These are phyloP conservation scores for Argyrosomus regius DNA, from an alignment of 2,797 vertebrate genomes.

Conservation along the genomic window DNA sequence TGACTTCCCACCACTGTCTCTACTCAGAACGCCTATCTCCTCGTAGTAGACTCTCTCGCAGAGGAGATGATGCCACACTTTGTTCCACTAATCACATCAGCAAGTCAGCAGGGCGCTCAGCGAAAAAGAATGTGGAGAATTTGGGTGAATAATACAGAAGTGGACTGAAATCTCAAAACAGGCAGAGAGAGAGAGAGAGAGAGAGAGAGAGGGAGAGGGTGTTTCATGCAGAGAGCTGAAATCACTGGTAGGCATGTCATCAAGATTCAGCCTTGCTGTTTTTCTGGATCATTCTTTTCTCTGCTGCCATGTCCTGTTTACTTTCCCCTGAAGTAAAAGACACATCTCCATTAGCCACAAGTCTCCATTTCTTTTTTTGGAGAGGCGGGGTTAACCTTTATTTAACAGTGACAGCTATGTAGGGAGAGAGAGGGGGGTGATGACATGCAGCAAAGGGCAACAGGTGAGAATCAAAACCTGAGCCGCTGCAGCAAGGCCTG, in stretches of 20 bases:
- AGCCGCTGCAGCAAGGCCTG: too few relatives aligned
- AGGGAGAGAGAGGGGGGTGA: too few relatives aligned
- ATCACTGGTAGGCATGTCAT: conserved; percentile 35
- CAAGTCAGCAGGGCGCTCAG: conserved; percentile 50
- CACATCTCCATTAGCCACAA: neutral
- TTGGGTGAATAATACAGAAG: conserved; percentile 63
- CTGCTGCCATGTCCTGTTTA: conserved; percentile 3
- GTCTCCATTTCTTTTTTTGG: too few relatives aligned
- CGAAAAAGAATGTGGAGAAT: conserved; percentile 55
- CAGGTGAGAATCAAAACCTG: too few relatives aligned
- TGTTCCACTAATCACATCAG: conserved; percentile 69
- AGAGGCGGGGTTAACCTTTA: too few relatives aligned
- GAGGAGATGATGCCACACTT: conserved; percentile 45
- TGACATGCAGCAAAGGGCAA: too few relatives aligned
- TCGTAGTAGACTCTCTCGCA: conserved; percentile 46
- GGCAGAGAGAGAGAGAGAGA: neutral
- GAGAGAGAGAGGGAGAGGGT: neutral
- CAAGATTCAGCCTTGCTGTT: conserved; percentile 16
- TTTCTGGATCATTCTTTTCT: conserved; percentile 14
- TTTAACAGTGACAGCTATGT: too few relatives aligned
- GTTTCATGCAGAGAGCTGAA: conserved; percentile 40
- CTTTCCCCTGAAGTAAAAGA: conserved; percentile 10
- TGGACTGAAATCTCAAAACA: conserved; percentile 45
- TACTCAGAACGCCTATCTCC: conserved; percentile 36
- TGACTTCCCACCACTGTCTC: conserved; percentile 50